Base-by-base conservation (phyloP, 2,888 invertebrate genomes). In the Epsilonema sp. region DNA sequence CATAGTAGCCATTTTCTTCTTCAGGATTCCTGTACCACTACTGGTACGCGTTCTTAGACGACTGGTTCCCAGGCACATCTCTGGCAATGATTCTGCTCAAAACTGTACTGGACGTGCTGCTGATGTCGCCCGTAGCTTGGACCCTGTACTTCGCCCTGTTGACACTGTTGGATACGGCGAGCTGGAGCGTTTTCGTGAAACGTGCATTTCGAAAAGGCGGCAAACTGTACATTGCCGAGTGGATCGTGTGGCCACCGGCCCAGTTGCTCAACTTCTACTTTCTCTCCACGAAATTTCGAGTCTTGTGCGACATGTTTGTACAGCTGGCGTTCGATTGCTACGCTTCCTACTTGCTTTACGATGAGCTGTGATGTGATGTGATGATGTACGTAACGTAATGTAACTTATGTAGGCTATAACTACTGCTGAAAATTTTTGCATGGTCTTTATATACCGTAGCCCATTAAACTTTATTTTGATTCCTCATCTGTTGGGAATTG, bases 241-340 rank as follows among this genome's bases (percentile, higher is more conserved):
- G 85, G 82, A 63, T 82, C 4, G 76, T 90, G 24, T 89, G 89
- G 87, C 87, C 89, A 0, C 81, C 82, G 4, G 86, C 86, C 1
- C 89, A 90, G 65, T 71, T 84, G 39, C 71, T 90, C 19, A 90
- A 89, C 66, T 90, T 90, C 68, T 83, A 80, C 65, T 76, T 80
- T 61, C 65, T 90, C 53, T 82, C 87, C 11, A 76, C 79, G 8
- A 76, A 73, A 56, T 87, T 76, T 65, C 74, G 89, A 61, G 82
- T 90, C 26, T 69, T 85, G 11, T 90, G 84, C 68, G 85, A 85
- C 62, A 86, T 81, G 62, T 73, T 75, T 1, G 77, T 86, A 59
- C 84, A 84, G 36, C 72, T 86, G 57, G 80, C 81, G 1, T 86
- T 82, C 67, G 85, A 86, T 67, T 71, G 83, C 37, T 84, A 80